phyloP scores from a whole-genome alignment of 37 sponge, comb jelly and placozoan genomes.

The Corticium candelabrum region DNA sequence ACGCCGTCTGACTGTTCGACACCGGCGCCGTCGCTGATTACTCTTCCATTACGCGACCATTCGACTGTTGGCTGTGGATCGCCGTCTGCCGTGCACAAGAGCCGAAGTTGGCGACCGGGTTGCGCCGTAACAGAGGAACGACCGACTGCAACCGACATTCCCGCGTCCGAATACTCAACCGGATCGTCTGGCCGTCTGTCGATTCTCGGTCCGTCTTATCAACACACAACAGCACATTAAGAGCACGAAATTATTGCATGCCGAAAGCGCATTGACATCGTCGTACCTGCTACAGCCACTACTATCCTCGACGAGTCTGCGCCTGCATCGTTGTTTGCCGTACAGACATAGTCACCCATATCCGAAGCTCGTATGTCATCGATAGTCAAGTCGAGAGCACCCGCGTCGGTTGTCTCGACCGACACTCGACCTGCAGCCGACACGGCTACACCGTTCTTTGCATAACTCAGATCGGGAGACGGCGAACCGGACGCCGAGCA shows the following conservation, averaged over 20 bases:
- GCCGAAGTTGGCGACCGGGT: neutral
- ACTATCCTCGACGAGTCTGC: too few relatives aligned
- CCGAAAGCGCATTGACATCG: too few relatives aligned
- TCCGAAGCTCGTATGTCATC: too few relatives aligned
- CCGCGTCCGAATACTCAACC: neutral
- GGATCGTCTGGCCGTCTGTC: neutral
- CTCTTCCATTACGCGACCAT: neutral
- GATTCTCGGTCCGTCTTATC: too few relatives aligned
- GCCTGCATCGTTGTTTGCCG: too few relatives aligned
- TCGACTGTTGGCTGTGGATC: neutral
- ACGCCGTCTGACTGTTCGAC: neutral
- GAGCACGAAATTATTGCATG: too few relatives aligned
- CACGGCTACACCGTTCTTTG: neutral
- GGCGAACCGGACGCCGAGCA: neutral
- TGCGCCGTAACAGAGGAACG: neutral
- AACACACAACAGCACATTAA: too few relatives aligned
- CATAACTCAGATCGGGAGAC: neutral
- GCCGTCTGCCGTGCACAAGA: neutral
- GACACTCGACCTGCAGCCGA: neutral
- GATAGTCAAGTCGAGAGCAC: too few relatives aligned
- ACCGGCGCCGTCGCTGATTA: neutral
- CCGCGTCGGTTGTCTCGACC: too few relatives aligned
- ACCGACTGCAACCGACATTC: neutral
- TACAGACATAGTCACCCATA: too few relatives aligned
- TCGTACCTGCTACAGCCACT: too few relatives aligned